Percentiles rank a stretch among this genome's conserved stretches.
phyloP scores from a whole-genome alignment of 2,888 invertebrate species.

The Hypena proboscidalis region DNA sequence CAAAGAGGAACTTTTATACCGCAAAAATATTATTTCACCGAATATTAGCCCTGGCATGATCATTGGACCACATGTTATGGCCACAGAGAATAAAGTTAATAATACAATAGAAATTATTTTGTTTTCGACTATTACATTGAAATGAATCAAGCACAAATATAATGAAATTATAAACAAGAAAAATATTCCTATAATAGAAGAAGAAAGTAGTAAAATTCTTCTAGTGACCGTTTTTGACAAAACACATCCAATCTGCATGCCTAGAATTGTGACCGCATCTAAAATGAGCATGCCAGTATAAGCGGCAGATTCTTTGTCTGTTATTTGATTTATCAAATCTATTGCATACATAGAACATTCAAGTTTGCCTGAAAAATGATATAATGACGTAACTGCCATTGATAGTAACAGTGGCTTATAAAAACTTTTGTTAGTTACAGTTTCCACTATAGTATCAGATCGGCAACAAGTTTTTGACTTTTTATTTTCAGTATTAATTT shows the following conservation, averaged over 20 bases:
- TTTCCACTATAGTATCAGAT: background rate
- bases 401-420: conserved; percentile 26
- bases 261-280: conserved; percentile 47
- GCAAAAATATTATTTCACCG: conserved; percentile 47
- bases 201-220: conserved; percentile 33
- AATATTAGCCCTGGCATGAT: conserved; percentile 46
- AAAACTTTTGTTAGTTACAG: conserved; percentile 17
- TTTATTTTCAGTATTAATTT: background rate
- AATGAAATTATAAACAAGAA: conserved; percentile 29
- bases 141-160: conserved; percentile 19
- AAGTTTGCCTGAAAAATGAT: conserved; percentile 30
- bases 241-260: conserved; percentile 44
- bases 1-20: conserved; percentile 27
- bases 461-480: background rate
- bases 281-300: conserved; percentile 50
- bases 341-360: conserved; percentile 44
- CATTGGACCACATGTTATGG: conserved; percentile 54
- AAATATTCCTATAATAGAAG: conserved; percentile 30
- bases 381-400: conserved; percentile 16
- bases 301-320: conserved; percentile 29
- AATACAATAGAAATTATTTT: conserved; percentile 21
- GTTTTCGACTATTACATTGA: conserved; percentile 18
- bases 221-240: conserved; percentile 34
- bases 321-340: conserved; percentile 50
- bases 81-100: conserved; percentile 21